Percentiles rank a stretch among this genome's conserved stretches.
phyloP scores from a whole-genome alignment of 2,113 vertebrate species.

The Ochotona princeps region DNA sequence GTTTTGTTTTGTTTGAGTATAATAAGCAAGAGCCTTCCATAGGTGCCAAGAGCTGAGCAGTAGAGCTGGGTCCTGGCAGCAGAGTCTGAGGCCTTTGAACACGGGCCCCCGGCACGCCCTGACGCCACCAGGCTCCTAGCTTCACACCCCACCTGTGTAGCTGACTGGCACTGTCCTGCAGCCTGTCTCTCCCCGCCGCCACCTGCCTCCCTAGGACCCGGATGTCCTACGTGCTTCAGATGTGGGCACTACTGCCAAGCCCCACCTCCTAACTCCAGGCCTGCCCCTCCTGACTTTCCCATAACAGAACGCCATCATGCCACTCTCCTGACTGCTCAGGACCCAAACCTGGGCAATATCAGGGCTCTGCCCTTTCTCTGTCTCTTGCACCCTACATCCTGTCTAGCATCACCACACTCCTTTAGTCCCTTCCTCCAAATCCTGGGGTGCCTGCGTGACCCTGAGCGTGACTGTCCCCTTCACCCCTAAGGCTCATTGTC shows the following conservation, averaged over 20 bases:
- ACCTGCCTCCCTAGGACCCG: background rate
- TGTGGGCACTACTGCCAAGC: background rate
- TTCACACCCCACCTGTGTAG: too few species aligned
- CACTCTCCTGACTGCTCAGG: background rate
- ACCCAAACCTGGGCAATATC: background rate
- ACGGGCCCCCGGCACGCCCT: background rate
- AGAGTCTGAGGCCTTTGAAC: background rate
- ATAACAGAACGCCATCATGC: accelerated
- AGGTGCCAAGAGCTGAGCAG: background rate
- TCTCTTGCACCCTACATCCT: background rate
- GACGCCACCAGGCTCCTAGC: background rate
- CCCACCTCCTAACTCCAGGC: accelerated
- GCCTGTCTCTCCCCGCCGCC: background rate
- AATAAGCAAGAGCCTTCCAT: background rate
- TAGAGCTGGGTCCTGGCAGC: accelerated
- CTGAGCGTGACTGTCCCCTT: accelerated
- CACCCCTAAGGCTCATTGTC: background rate
- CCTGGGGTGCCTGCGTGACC: too few species aligned
- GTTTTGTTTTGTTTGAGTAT: background rate
- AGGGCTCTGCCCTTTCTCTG: background rate
- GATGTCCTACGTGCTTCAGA: background rate
- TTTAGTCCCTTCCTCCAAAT: background rate
- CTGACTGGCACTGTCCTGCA: background rate
- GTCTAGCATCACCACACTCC: background rate
- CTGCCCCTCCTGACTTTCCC: background rate